Base-by-base conservation (phyloP, 2,797 vertebrate genomes). In the Eulemur coronatus region DNA sequence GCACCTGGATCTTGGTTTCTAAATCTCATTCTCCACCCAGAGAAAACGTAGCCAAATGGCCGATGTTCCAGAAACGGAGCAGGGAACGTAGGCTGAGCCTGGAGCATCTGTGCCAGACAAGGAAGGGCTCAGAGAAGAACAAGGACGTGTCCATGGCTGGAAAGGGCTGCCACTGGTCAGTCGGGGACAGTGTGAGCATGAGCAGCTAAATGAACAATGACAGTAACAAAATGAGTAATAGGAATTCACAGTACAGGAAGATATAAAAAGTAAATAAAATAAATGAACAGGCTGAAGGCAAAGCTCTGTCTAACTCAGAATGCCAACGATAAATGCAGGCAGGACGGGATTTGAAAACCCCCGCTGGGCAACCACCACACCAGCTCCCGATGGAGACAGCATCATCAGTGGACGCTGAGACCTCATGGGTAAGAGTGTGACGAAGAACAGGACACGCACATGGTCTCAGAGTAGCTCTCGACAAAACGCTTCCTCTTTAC, bases 351-450 rank as follows among this genome's bases (percentile, higher is more conserved):
- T 6, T 10, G 26, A 38, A 15, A 52, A 28, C 15, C 30, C 0
- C 4, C 0, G 0, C 0, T 1, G 50, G 59, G 48, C 50, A 41
- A 7, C 67, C 28, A 10, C 12, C 14, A 5, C 0, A 0, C 35
- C 11, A 7, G 14, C 7, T 2, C 4, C 78, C 18, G 14, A 18
- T 4, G 20, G 28, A 2, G 30, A 22, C 70, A 1, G 7, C 15
- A 26, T 7, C 41, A 14, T 12, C 35, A 2, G 33, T 0, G 59
- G 41, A 11, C 2, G 1, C 22, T 2, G 26, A 84, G 15, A 9
- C 28, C 0, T 5, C 14, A 5, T 17, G 7, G 5, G 33, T 9
- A 0, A 5, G 10, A 26, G 26, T 33, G 17, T 15, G 24, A 17
- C 1, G 24, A 46, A 41, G 8, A 94, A 8, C 57, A 18, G 12